phyloP scores from a whole-genome alignment of 2,888 invertebrate genomes.

The Andrena bucephala region DNA sequence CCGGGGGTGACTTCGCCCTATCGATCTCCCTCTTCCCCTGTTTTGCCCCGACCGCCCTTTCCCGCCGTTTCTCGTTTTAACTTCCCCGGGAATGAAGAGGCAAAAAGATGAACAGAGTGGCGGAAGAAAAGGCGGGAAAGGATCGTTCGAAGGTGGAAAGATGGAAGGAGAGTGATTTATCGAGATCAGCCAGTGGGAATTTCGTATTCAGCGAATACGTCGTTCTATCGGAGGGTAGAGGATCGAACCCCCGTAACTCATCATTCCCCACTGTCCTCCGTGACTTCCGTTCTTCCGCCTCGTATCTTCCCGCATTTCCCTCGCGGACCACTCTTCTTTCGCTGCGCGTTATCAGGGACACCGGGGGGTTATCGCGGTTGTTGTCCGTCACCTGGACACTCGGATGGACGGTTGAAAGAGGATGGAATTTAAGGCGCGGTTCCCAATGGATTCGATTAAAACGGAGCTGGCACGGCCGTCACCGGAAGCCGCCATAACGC shows the following conservation, averaged over 20 bases:
- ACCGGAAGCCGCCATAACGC: neutral
- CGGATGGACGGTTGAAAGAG: conserved; percentile 37
- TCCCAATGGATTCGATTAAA: conserved; percentile 40
- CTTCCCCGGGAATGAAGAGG: conserved; percentile 39
- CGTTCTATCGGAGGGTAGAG: conserved; percentile 55
- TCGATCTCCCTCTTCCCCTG: conserved; percentile 25
- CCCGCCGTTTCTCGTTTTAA: conserved; percentile 20
- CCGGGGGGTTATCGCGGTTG: conserved; percentile 39
- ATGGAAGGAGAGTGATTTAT: conserved; percentile 71
- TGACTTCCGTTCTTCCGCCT: conserved; percentile 55
- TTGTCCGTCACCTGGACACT: conserved; percentile 40
- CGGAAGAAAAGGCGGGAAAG: conserved; percentile 11
- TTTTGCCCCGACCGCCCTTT: conserved; percentile 14
- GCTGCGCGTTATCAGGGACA: conserved; percentile 21
- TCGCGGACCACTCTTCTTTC: conserved; percentile 12
- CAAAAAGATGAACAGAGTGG: conserved; percentile 34
- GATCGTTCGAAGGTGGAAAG: conserved; percentile 24
- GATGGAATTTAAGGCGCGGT: conserved; percentile 37
- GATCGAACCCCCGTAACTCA: conserved; percentile 69
- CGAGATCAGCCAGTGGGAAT: conserved; percentile 68
- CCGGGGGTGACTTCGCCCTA: conserved; percentile 49
- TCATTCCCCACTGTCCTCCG: conserved; percentile 61
- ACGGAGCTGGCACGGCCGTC: conserved; percentile 5
- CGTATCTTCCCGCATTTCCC: conserved; percentile 10
- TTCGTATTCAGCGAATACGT: conserved; percentile 71